phyloP scores from a whole-genome alignment of 2,888 invertebrate genomes.

The Habroteleia sp. region DNA sequence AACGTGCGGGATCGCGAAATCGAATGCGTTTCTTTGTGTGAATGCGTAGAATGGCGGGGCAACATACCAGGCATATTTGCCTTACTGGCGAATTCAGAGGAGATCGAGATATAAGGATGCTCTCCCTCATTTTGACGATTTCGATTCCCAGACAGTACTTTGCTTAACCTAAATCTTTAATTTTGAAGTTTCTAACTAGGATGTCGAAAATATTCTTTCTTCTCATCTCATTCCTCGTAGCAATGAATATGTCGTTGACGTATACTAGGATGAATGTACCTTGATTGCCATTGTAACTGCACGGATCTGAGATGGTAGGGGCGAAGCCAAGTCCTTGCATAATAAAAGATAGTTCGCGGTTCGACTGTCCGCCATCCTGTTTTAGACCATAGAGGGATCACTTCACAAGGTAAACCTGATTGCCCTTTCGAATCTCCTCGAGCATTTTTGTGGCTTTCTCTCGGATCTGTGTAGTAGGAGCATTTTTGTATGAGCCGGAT shows the following conservation, averaged over 20 bases:
- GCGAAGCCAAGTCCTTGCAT: not conserved
- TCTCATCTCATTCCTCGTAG: not conserved
- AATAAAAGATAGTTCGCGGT: not conserved
- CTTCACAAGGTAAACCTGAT: slow-evolving; percentile 17
- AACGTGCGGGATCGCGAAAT: too few species aligned
- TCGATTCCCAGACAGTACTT: slow-evolving; percentile 18
- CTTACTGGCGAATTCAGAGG: too few species aligned
- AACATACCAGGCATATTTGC: too few species aligned
- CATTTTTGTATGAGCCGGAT: too few species aligned
- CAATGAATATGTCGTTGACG: slow-evolving; percentile 17
- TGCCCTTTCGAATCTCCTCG: not conserved
- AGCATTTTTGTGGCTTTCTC: slow-evolving; percentile 6
- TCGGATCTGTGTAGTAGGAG: not conserved
- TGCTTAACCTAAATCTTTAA: slow-evolving; percentile 1
- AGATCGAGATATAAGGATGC: not conserved
- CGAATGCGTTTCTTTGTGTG: too few species aligned
- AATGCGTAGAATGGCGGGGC: too few species aligned
- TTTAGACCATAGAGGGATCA: slow-evolving; percentile 18
- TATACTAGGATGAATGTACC: slow-evolving; percentile 5
- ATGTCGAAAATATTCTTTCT: not conserved
- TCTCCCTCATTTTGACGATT: not conserved
- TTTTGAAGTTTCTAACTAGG: not conserved
- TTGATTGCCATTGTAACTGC: not conserved
- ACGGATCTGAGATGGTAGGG: slow-evolving; percentile 4
- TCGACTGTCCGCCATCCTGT: slow-evolving; percentile 24